Evolutionary conservation across 2,888 invertebrate genomes (phyloP), one percentile per base, ranked within the genome.

Genomic region (Mayetiola destructor): DNA sequence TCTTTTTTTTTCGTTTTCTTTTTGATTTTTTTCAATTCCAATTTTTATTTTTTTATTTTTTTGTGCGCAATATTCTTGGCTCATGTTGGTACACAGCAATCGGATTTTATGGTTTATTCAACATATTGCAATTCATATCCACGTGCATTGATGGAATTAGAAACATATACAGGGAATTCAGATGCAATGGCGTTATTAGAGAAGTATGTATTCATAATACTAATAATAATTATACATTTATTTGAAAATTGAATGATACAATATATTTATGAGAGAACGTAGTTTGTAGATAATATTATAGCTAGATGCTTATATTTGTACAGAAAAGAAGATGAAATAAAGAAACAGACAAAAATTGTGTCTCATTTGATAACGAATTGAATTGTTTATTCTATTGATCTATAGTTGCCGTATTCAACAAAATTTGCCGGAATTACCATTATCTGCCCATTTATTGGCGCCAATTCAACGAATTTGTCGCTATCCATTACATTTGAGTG

Each of bases 381-480:
- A 48, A 30, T 30, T 20, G 27, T 37, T 23, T 27, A n/a, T 29
- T 27, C 16, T 4, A 40, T 52, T 53, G 30, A 21, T 35, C 6
- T 32, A 3, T 54, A 88, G 87, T 5, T 90, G 89, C 67, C 79
- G 90, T 30, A 75, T 88, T 59, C 79, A 87, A 68, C 80, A 88
- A 63, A 84, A 86, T 61, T 79, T 91, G 66, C 86, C 88, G 57
- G 87, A 88, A 68, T 81, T 91, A 42, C 85, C 88, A 12, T 73
- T 91, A 48, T 88, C 90, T 64, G 89, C 89, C 30, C 90, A 90
- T 72, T 74, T 91, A 54, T 72, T 91, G 55, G 87, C 88, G 12
- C 90, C 90, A 0, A 86, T 91, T 57, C 90, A 91, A 71, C 80
- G 88, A 69, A 89, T 91, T 64, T 91, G 90, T 73, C 88, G 90